Percentiles rank a stretch among this genome's conserved stretches.
phyloP scores from a whole-genome alignment of 2,888 invertebrate species.

The Oeneis ivallda region DNA sequence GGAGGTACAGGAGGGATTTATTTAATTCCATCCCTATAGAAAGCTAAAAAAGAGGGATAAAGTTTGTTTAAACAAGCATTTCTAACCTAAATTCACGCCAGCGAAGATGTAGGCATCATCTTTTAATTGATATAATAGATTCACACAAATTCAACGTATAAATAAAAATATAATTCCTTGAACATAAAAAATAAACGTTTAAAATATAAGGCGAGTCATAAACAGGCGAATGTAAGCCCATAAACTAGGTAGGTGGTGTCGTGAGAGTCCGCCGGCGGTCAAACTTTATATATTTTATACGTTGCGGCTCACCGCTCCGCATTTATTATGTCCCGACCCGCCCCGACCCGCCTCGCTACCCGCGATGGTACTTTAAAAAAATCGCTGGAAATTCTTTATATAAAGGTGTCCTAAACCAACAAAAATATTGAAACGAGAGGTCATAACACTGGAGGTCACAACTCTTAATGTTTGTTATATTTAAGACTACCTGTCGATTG shows the following conservation, averaged over 20 bases:
- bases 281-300: conserved; percentile 79
- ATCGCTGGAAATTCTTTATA: conserved; percentile 20
- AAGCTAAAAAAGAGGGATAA: too few species aligned
- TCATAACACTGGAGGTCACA: too few species aligned
- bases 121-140: too few species aligned
- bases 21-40: too few species aligned
- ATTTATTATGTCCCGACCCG: conserved; percentile 62
- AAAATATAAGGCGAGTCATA: conserved; percentile 3
- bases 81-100: too few species aligned
- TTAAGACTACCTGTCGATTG: too few species aligned
- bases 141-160: neutral
- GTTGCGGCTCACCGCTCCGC: conserved; percentile 62
- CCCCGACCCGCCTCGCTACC: conserved; percentile 34
- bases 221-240: conserved; percentile 54
- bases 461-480: too few species aligned
- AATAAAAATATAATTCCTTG: neutral
- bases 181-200: neutral
- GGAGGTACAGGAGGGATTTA: too few species aligned
- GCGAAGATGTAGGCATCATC: too few species aligned
- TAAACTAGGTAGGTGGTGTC: conserved; percentile 60
- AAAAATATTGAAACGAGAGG: conserved; percentile 15
- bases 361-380: conserved; percentile 40
- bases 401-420: conserved; percentile 34
- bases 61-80: too few species aligned
- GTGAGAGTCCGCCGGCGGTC: conserved; percentile 65